Evolutionary conservation across 2,113 vertebrate genomes (phyloP).

Genomic region (Toxotes jaculatrix): DNA sequence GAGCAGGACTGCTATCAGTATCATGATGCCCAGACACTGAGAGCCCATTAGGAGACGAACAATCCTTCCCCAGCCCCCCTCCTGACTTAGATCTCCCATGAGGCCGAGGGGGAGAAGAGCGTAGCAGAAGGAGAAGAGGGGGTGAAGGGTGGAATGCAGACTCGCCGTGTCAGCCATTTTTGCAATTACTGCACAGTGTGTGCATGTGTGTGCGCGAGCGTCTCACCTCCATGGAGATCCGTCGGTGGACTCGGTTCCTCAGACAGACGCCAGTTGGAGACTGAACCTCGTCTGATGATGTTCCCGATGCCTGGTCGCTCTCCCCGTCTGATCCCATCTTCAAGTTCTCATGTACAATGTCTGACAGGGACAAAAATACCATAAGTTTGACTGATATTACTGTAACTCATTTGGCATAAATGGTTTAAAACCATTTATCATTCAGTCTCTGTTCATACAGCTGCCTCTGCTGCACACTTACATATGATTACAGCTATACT

Average conservation of each 20-base stretch:
- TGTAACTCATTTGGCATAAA: not conserved
- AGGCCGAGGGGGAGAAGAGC: not conserved
- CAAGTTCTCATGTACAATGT: conserved; percentile 99
- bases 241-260: conserved; percentile 92
- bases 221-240: conserved; percentile 98
- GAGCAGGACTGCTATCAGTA: conserved; percentile 43
- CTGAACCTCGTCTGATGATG: conserved; percentile 98
- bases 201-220: not conserved
- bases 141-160: not conserved
- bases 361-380: conserved; percentile 73
- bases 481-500: too few relatives aligned
- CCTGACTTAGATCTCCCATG: conserved; percentile 9
- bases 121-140: not conserved
- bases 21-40: conserved; percentile 40
- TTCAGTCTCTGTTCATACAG: too few relatives aligned
- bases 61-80: not conserved
- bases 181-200: not conserved
- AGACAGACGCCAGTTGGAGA: conserved; percentile 98
- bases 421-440: not conserved
- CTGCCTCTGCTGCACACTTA: too few relatives aligned
- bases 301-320: conserved; percentile 99
- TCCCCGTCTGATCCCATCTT: conserved; percentile 99
- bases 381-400: not conserved
- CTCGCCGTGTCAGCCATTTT: not conserved
- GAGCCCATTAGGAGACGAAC: conserved; percentile 41